Conservation (phyloP, 2,888 invertebrate genomes). For the Laothoe populi region DNA sequence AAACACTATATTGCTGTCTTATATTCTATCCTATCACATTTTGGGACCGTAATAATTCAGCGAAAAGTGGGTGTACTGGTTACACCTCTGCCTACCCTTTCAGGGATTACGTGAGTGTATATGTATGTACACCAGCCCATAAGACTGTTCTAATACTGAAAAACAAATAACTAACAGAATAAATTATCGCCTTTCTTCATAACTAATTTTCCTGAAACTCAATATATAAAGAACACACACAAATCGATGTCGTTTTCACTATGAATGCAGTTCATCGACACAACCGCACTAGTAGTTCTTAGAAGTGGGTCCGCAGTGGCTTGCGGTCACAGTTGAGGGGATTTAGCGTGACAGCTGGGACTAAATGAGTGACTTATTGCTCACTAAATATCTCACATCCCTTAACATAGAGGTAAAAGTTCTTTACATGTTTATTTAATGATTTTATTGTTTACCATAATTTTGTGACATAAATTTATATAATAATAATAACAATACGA, state of each 20-base stretch:
- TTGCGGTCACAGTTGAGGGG: constrained; percentile 20
- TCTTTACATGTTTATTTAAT: background rate
- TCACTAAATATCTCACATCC: background rate
- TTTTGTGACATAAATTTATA: background rate
- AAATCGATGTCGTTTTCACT: constrained; percentile 33
- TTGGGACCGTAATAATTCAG: too few relatives aligned
- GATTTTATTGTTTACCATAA: background rate
- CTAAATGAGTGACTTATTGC: constrained; percentile 11
- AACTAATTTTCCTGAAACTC: background rate
- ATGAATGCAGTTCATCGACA: constrained; percentile 62
- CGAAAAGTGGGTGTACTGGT: too few relatives aligned
- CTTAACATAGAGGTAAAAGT: background rate
- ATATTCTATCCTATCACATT: too few relatives aligned
- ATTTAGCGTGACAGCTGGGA: constrained; percentile 11
- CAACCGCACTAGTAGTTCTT: constrained; percentile 46
- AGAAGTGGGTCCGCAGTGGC: constrained; percentile 61
- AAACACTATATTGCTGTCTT: too few relatives aligned
- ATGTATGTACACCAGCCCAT: too few relatives aligned
- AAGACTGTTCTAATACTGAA: background rate
- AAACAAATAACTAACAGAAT: background rate
- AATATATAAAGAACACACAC: constrained; percentile 23
- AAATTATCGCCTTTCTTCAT: background rate
- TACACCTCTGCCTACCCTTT: too few relatives aligned
- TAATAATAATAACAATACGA: too few relatives aligned
- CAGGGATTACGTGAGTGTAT: too few relatives aligned